These are phyloP conservation scores for Helarctos malayanus DNA, from an alignment of 2,797 vertebrate genomes.

Conservation along the genomic window DNA sequence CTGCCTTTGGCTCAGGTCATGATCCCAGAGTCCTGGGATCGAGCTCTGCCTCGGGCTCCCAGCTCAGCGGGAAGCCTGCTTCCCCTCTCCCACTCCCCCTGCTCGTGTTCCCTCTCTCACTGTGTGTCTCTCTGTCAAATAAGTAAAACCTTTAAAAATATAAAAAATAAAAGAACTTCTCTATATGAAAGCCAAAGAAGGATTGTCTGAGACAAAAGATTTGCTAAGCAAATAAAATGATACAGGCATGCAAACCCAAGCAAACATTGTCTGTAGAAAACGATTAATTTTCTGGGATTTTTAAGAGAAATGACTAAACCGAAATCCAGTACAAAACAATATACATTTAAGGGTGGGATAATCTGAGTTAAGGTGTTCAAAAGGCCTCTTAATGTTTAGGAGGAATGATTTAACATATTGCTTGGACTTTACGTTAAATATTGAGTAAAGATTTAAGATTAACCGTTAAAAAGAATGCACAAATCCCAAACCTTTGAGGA, in stretches of 20 bases:
- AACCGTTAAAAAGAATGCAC: background rate
- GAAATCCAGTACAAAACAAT: background rate
- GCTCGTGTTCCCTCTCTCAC: no score
- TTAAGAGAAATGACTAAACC: conserved; percentile 13
- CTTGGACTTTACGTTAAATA: background rate
- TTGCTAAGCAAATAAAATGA: background rate
- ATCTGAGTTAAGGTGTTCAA: background rate
- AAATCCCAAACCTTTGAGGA: background rate
- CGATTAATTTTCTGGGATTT: background rate
- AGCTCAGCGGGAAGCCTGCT: no score
- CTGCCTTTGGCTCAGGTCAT: no score
- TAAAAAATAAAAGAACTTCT: background rate
- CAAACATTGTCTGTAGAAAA: background rate
- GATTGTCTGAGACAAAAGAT: background rate
- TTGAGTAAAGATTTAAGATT: background rate
- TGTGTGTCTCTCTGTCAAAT: no score
- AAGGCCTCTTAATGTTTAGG: background rate
- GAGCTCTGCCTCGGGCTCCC: no score
- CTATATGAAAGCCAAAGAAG: background rate
- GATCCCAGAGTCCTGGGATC: no score
- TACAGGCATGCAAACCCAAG: background rate
- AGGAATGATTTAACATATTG: background rate
- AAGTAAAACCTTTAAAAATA: no score
- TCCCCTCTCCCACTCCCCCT: no score
- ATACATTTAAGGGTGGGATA: background rate